Evolutionary conservation across 64 coral and sea anemone genomes (phyloP), one percentile per base, ranked within the genome.

Genomic region (Orbicella faveolata): DNA sequence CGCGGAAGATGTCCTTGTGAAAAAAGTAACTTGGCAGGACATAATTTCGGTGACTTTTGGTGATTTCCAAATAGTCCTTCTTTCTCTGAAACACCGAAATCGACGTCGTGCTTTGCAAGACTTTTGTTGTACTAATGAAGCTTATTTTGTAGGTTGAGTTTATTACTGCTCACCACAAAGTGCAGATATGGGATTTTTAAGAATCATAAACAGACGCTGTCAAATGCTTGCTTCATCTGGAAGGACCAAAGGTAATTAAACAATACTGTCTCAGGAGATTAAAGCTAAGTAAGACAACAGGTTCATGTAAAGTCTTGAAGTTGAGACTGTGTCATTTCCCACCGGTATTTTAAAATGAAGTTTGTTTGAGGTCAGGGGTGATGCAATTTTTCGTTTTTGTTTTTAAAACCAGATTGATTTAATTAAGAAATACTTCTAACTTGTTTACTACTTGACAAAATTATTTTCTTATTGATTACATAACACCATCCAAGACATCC

Each of bases 231-330:
- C 18, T 33, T 52, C 82, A n/a, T 14, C 65, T 53, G 36, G 64
- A 85, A 33, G 82, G 65, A 73, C 44, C 6, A 73, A 73, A 85
- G 82, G 82, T 85, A 83, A 9, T 70, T 70, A n/a, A 70, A n/a
- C 67, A n/a, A 70, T 21, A 70, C n/a, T 70, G 7, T 25, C 25
- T 26, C 10, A 26, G 9, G 5, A 70, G 30, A 30, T 30, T 30
- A 30, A 70, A 70, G 21, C n/a, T 9, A 8, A 26, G 25, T 70
- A 59, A 59, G 15, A 10, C 55, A 59, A 59, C 10, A 59, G 55
- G 6, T 59, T 59, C 55, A 59, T 16, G 55, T 48, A 48, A 15
- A 59, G 15, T 15, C 55, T 59, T 14, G 6, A 25, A 8, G 6
- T 20, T 68, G 23, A 21, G 19, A 23, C 18, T 1, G 3, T 68